Conservation (phyloP, 2,888 invertebrate species). For the Hirtodrosophila alboralis region DNA sequence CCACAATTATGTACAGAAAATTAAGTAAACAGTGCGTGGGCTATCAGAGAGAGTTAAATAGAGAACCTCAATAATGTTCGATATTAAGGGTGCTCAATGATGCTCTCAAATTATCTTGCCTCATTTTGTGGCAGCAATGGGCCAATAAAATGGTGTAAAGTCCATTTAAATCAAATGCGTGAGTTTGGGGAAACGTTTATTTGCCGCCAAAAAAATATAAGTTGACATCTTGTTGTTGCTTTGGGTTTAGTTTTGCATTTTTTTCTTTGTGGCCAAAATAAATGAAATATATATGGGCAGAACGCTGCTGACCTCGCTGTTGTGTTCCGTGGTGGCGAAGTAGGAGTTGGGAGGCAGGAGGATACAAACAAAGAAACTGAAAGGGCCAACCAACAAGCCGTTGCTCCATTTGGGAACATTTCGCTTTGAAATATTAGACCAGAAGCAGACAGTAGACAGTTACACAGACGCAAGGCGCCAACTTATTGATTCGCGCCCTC, state of each 20-base stretch:
- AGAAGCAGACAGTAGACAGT: constrained; percentile 77
- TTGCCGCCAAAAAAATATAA: constrained; percentile 50
- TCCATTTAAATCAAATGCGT: constrained; percentile 22
- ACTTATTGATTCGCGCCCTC: constrained; percentile 67
- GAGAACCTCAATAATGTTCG: constrained; percentile 24
- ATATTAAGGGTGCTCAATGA: constrained; percentile 29
- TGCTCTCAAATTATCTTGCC: constrained; percentile 31
- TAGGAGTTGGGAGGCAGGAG: constrained; percentile 1
- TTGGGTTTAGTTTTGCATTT: constrained; percentile 1
- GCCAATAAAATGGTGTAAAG: constrained; percentile 18
- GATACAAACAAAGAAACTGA: constrained; percentile 69
- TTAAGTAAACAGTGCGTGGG: constrained; percentile 45
- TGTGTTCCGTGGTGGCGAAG: constrained; percentile 6
- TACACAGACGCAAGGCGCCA: constrained; percentile 78
- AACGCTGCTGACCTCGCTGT: constrained; percentile 40
- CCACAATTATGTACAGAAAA: constrained; percentile 53
- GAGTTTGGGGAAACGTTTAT: constrained; percentile 15
- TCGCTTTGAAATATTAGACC: constrained; percentile 71
- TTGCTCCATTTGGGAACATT: constrained; percentile 57
- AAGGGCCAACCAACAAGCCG: constrained; percentile 52
- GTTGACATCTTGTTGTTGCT: constrained; percentile 15
- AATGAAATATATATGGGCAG: neutral
- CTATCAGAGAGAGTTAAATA: constrained; percentile 4
- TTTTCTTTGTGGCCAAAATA: constrained; percentile 14
- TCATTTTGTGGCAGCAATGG: constrained; percentile 54